phyloP scores from a whole-genome alignment of 2,113 vertebrate genomes.

The Saimiri boliviensis region DNA sequence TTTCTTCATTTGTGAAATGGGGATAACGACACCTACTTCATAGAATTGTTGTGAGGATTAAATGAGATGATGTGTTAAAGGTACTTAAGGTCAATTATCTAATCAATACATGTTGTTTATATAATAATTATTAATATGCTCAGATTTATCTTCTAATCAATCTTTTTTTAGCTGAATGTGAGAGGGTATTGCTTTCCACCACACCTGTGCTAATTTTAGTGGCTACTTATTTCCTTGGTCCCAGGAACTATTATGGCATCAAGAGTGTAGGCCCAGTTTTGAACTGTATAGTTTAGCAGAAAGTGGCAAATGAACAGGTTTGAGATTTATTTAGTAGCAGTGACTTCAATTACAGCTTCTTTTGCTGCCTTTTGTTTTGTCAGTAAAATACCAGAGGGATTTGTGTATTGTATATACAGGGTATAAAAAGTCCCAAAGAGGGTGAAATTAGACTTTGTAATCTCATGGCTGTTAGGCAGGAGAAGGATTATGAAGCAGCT shows the following conservation, averaged over 20 bases:
- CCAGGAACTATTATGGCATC: not conserved
- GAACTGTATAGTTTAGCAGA: not conserved
- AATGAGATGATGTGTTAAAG: not conserved
- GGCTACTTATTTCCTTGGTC: not conserved
- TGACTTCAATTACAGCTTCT: slow-evolving; percentile 22
- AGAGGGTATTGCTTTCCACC: not conserved
- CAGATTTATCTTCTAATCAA: not conserved
- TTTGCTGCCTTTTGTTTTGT: slow-evolving; percentile 43
- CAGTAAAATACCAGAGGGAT: slow-evolving; percentile 51
- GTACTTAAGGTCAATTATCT: not conserved
- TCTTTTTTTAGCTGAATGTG: not conserved
- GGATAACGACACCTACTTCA: not conserved
- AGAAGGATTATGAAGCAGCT: slow-evolving; percentile 66
- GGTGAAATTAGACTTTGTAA: slow-evolving; percentile 56
- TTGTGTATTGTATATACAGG: slow-evolving; percentile 22
- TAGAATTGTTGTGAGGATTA: not conserved
- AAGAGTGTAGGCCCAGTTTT: not conserved
- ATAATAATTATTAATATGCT: not conserved
- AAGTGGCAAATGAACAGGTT: slow-evolving; percentile 39
- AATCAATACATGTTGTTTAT: not conserved
- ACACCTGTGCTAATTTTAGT: not conserved
- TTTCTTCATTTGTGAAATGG: not conserved
- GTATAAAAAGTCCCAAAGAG: slow-evolving; percentile 41
- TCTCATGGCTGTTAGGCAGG: slow-evolving; percentile 58
- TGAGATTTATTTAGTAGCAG: not conserved